These are phyloP conservation scores for Neoniphon sammara DNA, from an alignment of 2,797 vertebrate genomes.

Conservation along the genomic window DNA sequence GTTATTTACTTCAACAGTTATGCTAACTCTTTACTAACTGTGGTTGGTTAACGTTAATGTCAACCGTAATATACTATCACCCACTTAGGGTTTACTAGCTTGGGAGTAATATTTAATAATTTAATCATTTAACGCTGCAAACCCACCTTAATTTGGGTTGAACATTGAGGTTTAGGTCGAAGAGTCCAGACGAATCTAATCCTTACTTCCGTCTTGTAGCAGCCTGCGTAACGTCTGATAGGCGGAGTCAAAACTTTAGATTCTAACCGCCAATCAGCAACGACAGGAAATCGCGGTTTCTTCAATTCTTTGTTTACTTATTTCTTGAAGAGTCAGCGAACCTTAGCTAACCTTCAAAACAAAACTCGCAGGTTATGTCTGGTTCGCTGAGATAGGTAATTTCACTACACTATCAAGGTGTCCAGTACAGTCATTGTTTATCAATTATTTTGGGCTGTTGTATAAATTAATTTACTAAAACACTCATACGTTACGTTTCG, in stretches of 20 bases:
- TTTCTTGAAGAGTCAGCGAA: too few species aligned
- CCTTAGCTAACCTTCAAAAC: background rate
- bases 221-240: background rate
- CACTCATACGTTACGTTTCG: background rate
- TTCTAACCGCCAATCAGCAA: slow-evolving; percentile 71
- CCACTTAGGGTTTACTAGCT: background rate
- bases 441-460: background rate
- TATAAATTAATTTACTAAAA: background rate
- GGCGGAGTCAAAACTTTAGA: slow-evolving; percentile 38
- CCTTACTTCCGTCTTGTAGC: slow-evolving; percentile 39
- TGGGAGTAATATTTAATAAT: background rate
- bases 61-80: background rate
- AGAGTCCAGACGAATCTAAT: background rate
- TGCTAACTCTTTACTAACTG: too few species aligned
- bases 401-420: accelerated
- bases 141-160: slow-evolving; percentile 16
- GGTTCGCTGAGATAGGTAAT: accelerated
- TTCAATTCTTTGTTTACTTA: slow-evolving; percentile 75
- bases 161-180: background rate
- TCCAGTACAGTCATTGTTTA: too few species aligned
- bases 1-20: too few species aligned
- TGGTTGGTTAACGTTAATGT: background rate
- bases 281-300: slow-evolving; percentile 78
- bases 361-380: accelerated
- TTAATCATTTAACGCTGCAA: background rate